Percentiles rank a stretch among this genome's conserved stretches.
phyloP scores from a whole-genome alignment of 2,113 vertebrate species.

The Nycticorax nycticorax region DNA sequence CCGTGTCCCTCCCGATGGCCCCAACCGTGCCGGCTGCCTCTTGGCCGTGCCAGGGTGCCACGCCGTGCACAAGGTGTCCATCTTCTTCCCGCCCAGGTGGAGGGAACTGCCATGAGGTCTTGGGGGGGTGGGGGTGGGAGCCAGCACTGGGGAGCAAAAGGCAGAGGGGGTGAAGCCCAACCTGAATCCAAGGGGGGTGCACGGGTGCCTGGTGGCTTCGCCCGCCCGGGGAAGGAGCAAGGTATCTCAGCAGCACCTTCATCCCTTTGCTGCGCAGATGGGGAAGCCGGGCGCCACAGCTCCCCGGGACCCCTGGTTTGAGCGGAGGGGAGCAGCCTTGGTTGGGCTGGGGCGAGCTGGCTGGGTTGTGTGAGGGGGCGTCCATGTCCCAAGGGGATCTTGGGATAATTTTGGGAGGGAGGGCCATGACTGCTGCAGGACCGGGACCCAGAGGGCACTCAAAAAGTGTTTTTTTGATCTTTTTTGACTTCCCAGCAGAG shows the following conservation, averaged over 20 bases:
- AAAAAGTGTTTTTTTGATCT: rapidly evolving
- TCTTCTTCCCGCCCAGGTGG: background rate
- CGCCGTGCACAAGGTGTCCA: rapidly evolving
- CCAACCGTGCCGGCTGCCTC: background rate
- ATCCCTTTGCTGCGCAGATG: background rate
- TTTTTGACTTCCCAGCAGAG: background rate
- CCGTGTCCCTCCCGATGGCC: background rate
- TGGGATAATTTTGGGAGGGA: background rate
- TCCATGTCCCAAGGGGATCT: background rate
- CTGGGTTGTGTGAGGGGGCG: background rate
- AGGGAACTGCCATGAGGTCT: rapidly evolving
- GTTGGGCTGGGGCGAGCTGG: background rate
- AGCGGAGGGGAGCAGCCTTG: rapidly evolving
- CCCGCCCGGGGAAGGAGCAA: rapidly evolving
- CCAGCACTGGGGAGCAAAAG: rapidly evolving
- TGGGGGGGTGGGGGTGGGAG: rapidly evolving
- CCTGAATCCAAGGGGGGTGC: background rate
- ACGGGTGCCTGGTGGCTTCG: rapidly evolving
- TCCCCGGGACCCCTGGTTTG: rapidly evolving
- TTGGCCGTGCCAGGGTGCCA: background rate
- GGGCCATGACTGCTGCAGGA: background rate
- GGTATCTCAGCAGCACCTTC: background rate
- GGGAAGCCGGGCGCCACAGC: rapidly evolving
- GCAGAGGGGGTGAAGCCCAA: background rate
- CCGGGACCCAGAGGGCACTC: background rate